These are phyloP conservation scores for Pasiphila rectangulata DNA, from an alignment of 2,888 invertebrate species.

Conservation along the genomic window DNA sequence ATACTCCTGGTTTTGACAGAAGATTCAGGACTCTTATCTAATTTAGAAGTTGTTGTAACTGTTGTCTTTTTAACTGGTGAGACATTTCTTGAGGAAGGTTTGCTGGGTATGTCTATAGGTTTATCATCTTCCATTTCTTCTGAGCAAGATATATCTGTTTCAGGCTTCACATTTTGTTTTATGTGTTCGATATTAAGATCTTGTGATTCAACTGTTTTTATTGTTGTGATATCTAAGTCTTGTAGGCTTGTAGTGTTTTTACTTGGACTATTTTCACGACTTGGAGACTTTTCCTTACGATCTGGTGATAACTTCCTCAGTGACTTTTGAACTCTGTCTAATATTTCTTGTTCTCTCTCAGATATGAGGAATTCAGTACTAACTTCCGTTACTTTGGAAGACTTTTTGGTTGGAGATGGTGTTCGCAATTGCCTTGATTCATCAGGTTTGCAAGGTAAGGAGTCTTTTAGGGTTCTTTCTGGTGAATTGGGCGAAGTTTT, in stretches of 20 bases:
- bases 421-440: constrained; percentile 39
- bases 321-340: constrained; percentile 65
- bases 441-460: constrained; percentile 30
- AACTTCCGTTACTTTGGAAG: constrained; percentile 37
- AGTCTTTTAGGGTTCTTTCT: constrained; percentile 20
- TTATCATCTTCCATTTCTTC: constrained; percentile 41
- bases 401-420: constrained; percentile 47
- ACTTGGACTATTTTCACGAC: constrained; percentile 50
- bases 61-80: constrained; percentile 61
- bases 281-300: constrained; percentile 53
- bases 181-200: constrained; percentile 30
- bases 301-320: constrained; percentile 66
- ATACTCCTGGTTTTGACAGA: constrained; percentile 57
- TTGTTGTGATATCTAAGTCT: constrained; percentile 46
- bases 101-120: constrained; percentile 44
- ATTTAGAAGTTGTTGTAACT: constrained; percentile 37
- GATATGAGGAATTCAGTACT: constrained; percentile 52
- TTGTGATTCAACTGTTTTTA: constrained; percentile 28
- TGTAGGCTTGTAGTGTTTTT: constrained; percentile 54
- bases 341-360: constrained; percentile 65
- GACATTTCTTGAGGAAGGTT: constrained; percentile 53
- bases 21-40: constrained; percentile 45
- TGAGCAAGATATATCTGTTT: constrained; percentile 25
- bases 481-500: constrained; percentile 28
- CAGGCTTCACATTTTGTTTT: constrained; percentile 31